Evolutionary conservation across 2,888 invertebrate genomes (phyloP).

Genomic region (Allacma fusca): DNA sequence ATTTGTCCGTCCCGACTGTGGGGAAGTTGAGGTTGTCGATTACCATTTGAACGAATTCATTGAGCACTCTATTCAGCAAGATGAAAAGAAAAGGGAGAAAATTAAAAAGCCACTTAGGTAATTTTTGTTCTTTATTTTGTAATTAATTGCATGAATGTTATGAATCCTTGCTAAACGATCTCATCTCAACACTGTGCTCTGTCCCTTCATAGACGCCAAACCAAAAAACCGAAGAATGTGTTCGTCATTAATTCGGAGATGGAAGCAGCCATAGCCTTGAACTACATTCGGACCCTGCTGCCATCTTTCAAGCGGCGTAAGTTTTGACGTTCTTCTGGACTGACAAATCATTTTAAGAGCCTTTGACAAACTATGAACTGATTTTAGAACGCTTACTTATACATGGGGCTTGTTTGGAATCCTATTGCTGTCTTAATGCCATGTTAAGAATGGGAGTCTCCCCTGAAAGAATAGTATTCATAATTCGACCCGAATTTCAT

Average conservation of each 20-base stretch:
- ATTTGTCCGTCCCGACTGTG: constrained; percentile 56
- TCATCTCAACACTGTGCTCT: no score
- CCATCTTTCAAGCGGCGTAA: constrained; percentile 28
- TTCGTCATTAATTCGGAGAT: constrained; percentile 70
- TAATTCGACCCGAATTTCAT: constrained; percentile 62
- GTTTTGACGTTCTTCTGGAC: not conserved
- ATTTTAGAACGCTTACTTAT: constrained; percentile 66
- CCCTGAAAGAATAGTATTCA: constrained; percentile 69
- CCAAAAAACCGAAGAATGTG: constrained; percentile 69
- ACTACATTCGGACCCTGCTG: constrained; percentile 58
- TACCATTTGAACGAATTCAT: constrained; percentile 50
- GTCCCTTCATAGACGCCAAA: constrained; percentile 47
- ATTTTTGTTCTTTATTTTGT: not conserved
- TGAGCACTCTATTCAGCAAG: constrained; percentile 45
- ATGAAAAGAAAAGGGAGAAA: constrained; percentile 39
- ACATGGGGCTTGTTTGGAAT: constrained; percentile 74
- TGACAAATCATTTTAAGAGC: constrained; percentile 1
- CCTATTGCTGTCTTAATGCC: constrained; percentile 73
- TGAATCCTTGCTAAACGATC: no score
- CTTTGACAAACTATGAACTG: not conserved
- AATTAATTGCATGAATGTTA: no score
- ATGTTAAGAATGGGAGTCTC: constrained; percentile 71
- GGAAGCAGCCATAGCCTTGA: constrained; percentile 66
- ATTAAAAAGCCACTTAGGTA: constrained; percentile 43
- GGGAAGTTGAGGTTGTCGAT: constrained; percentile 57